These are phyloP conservation scores for Papilio xuthus DNA, from an alignment of 1,140 invertebrate species.

Conservation along the genomic window DNA sequence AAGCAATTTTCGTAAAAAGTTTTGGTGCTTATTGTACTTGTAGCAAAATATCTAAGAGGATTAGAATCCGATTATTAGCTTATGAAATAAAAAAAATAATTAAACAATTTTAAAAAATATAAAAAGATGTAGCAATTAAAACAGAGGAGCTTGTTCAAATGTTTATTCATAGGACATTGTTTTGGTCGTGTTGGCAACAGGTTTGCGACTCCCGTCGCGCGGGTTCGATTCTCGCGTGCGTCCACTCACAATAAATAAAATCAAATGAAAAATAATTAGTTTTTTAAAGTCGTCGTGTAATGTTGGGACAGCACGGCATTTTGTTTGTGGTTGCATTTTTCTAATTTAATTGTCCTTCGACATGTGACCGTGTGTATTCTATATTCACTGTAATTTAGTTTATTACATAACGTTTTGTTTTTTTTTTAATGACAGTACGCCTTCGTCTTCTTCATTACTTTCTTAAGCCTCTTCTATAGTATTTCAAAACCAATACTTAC, in stretches of 20 bases:
- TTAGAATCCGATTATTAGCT: no score
- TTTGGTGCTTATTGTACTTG: no score
- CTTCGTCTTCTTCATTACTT: no score
- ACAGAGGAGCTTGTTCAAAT: conserved; percentile 50
- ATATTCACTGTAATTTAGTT: no score
- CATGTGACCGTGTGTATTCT: conserved; percentile 48
- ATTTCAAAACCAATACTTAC: no score
- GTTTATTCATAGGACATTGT: conserved; percentile 60
- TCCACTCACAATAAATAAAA: conserved; percentile 67
- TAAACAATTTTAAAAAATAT: conserved; percentile 38
- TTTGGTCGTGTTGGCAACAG: conserved; percentile 49
- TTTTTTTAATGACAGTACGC: not conserved
- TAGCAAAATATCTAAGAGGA: no score
- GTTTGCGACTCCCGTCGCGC: conserved; percentile 56
- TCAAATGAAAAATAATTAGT: conserved; percentile 75
- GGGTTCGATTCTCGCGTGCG: conserved; percentile 59
- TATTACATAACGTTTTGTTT: no score
- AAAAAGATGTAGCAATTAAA: conserved; percentile 66
- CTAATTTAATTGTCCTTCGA: conserved; percentile 61
- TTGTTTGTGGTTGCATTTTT: conserved; percentile 61
- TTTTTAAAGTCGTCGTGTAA: conserved; percentile 55
- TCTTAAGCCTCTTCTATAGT: no score
- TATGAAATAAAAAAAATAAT: not conserved
- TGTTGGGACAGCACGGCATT: conserved; percentile 64
- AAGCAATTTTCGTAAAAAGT: no score